Evolutionary conservation across 1,140 invertebrate species (phyloP).

Genomic region (Drosophila parabipectinata): DNA sequence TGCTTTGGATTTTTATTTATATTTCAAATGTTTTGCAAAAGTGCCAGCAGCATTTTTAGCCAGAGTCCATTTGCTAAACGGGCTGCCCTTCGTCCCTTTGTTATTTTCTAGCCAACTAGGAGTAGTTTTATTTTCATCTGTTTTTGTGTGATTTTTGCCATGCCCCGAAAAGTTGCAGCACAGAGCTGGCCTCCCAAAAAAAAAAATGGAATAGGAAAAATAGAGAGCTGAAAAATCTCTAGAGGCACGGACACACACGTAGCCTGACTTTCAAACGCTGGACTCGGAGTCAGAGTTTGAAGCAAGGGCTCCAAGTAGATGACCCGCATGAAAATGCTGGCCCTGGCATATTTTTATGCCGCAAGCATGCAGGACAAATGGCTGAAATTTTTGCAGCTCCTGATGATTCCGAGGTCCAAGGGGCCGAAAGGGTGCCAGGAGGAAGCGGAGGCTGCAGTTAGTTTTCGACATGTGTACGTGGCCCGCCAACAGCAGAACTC

Average conservation of each 20-base stretch:
- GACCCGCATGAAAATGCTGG: conserved; percentile 82
- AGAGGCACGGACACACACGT: conserved; percentile 42
- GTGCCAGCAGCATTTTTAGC: conserved; percentile 78
- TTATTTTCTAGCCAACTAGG: conserved; percentile 44
- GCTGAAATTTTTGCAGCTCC: conserved; percentile 80
- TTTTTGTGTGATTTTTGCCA: conserved; percentile 68
- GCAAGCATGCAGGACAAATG: conserved; percentile 82
- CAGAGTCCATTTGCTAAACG: conserved; percentile 77
- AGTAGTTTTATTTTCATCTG: conserved; percentile 41
- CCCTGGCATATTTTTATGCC: conserved; percentile 82
- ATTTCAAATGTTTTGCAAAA: conserved; percentile 79
- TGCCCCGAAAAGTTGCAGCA: conserved; percentile 59
- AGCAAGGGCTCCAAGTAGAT: conserved; percentile 56
- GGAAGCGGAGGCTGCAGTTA: conserved; percentile 63
- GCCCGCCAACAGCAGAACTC: conserved; percentile 57
- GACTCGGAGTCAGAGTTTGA: conserved; percentile 22
- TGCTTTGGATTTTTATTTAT: conserved; percentile 78
- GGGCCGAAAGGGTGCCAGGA: conserved; percentile 10
- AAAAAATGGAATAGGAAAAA: conserved; percentile 22
- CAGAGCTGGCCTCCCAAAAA: conserved; percentile 38
- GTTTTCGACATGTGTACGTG: conserved; percentile 80
- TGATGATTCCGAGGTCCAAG: conserved; percentile 69
- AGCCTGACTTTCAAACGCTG: conserved; percentile 70
- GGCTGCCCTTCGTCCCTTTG: conserved; percentile 14
- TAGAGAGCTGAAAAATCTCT: conserved; percentile 40